phyloP scores from a whole-genome alignment of 2,113 vertebrate species.

The Rhadina sibilatrix region DNA sequence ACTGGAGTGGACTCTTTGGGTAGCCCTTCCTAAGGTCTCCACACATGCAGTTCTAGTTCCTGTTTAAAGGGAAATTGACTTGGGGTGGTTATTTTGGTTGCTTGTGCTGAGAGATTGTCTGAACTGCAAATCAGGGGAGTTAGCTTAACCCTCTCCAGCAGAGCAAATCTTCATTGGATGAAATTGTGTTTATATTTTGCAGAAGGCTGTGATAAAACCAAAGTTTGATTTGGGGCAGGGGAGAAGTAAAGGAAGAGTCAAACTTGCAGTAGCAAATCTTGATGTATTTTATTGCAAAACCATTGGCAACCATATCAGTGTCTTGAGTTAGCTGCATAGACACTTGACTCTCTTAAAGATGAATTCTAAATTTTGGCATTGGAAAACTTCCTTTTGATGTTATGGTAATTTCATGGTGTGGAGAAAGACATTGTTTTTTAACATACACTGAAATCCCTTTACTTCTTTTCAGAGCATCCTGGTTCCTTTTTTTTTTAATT shows the following conservation, averaged over 20 bases:
- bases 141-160: background rate
- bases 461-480: accelerated
- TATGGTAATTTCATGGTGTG: background rate
- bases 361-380: background rate
- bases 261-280: background rate
- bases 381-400: background rate
- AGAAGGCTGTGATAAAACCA: background rate
- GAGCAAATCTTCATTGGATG: background rate
- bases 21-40: accelerated
- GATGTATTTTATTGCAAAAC: background rate
- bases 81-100: background rate
- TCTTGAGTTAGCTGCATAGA: background rate
- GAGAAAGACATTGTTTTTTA: background rate
- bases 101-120: background rate
- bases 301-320: background rate
- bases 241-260: background rate
- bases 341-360: background rate
- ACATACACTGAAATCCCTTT: background rate
- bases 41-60: background rate
- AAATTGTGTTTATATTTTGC: background rate
- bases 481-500: background rate
- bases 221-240: background rate
- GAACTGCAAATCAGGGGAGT: background rate
- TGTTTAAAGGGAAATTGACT: background rate
- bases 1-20: background rate